A percentile compares a stretch with the other conserved stretches of the same genome.
phyloP scores from a whole-genome alignment of 30 jellyfish, hydroid and myxozoan genomes.

The Aurelia sp. region DNA sequence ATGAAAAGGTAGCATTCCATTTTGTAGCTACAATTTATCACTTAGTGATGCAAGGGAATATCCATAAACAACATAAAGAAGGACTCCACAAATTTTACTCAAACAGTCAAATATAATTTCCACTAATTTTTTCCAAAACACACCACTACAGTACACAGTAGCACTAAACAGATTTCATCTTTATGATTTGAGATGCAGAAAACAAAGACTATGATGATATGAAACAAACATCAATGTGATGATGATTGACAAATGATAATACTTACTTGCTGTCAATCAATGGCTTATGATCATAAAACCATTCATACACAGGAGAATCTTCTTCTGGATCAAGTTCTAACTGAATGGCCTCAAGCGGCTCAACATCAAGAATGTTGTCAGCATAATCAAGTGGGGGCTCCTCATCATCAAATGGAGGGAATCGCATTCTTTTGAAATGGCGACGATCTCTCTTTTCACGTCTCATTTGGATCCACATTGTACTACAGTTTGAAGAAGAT shows the following conservation, averaged over 20 bases:
- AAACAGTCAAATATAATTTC: too few relatives aligned
- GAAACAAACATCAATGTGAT: too few relatives aligned
- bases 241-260: background rate
- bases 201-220: too few relatives aligned
- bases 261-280: constrained; percentile 82
- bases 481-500: constrained; percentile 28
- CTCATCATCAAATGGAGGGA: constrained; percentile 99
- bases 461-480: constrained; percentile 99
- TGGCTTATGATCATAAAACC: constrained; percentile 99
- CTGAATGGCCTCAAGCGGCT: constrained; percentile 97
- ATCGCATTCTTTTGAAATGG: constrained; percentile 98
- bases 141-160: too few relatives aligned
- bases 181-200: too few relatives aligned
- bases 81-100: too few relatives aligned
- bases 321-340: constrained; percentile 98
- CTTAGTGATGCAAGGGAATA: too few relatives aligned
- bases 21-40: too few relatives aligned
- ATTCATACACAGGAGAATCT: constrained; percentile 91
- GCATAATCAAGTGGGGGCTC: constrained; percentile 99
- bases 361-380: constrained; percentile 98
- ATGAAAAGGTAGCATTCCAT: too few relatives aligned
- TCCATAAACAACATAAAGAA: too few relatives aligned
- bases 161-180: too few relatives aligned
- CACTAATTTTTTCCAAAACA: too few relatives aligned
- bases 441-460: constrained; percentile 99